phyloP scores from a whole-genome alignment of 1,140 invertebrate species.

The Drosophila pectinifera region DNA sequence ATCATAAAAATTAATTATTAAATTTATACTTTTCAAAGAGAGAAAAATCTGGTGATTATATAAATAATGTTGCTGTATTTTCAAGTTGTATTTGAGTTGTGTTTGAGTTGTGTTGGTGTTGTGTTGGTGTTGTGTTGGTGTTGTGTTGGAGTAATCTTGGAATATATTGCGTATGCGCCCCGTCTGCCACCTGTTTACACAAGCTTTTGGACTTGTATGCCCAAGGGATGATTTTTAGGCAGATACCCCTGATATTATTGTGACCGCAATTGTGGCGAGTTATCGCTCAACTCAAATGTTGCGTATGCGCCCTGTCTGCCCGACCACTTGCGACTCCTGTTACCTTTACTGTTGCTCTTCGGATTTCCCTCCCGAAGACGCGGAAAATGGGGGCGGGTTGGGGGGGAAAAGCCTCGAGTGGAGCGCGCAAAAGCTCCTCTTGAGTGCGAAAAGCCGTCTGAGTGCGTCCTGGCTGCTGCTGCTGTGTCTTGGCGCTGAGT shows the following conservation, averaged over 20 bases:
- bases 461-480: slow-evolving; percentile 34
- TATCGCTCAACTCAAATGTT: slow-evolving; percentile 29
- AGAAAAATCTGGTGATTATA: too few species aligned
- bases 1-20: too few species aligned
- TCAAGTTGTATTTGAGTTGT: too few species aligned
- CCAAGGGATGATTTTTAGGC: background rate
- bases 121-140: background rate
- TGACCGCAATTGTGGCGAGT: background rate
- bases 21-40: too few species aligned
- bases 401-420: background rate
- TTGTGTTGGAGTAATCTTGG: background rate
- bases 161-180: slow-evolving; percentile 4
- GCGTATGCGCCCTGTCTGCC: slow-evolving; percentile 42
- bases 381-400: background rate
- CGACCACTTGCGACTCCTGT: slow-evolving; percentile 13
- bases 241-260: background rate
- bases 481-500: background rate
- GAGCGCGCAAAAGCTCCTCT: background rate
- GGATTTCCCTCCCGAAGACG: too few species aligned
- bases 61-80: too few species aligned
- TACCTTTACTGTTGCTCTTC: slow-evolving; percentile 30
- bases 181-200: background rate
- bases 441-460: slow-evolving; percentile 37
- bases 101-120: background rate
- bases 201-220: background rate